phyloP scores from a whole-genome alignment of 2,113 vertebrate species.

The Aviceda subcristata region DNA sequence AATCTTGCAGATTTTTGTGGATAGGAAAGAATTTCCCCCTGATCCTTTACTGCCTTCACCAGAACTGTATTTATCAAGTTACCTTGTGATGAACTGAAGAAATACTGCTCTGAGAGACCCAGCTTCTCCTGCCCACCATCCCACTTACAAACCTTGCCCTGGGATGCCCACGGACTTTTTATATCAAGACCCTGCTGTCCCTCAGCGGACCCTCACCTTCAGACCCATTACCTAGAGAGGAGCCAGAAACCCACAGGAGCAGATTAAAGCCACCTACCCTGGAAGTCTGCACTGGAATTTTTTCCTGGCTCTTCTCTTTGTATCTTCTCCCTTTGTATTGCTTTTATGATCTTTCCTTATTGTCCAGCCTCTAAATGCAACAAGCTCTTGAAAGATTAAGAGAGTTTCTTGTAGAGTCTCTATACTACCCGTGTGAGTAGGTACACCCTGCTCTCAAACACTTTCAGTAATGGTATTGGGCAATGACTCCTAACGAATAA shows the following conservation, averaged over 20 bases:
- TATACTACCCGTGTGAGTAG: accelerated
- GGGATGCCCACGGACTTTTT: neutral
- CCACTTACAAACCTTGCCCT: neutral
- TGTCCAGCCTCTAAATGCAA: neutral
- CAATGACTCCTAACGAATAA: neutral
- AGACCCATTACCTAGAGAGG: neutral
- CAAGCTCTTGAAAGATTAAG: neutral
- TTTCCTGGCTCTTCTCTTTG: neutral
- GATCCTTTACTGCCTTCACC: neutral
- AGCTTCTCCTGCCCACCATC: neutral
- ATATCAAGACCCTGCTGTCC: neutral
- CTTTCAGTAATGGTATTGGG: neutral
- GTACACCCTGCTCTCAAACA: neutral
- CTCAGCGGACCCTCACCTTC: neutral
- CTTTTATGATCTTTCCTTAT: neutral
- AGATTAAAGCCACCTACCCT: neutral
- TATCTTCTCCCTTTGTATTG: neutral
- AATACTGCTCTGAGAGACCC: neutral
- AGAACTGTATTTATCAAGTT: neutral
- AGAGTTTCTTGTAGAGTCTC: neutral
- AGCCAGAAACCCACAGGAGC: neutral
- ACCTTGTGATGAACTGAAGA: neutral
- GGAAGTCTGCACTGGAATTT: neutral
- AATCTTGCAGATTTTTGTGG: neutral
- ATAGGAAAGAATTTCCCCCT: neutral